These are phyloP conservation scores for Parelbella ahira DNA, from an alignment of 2,888 invertebrate genomes.

Conservation along the genomic window DNA sequence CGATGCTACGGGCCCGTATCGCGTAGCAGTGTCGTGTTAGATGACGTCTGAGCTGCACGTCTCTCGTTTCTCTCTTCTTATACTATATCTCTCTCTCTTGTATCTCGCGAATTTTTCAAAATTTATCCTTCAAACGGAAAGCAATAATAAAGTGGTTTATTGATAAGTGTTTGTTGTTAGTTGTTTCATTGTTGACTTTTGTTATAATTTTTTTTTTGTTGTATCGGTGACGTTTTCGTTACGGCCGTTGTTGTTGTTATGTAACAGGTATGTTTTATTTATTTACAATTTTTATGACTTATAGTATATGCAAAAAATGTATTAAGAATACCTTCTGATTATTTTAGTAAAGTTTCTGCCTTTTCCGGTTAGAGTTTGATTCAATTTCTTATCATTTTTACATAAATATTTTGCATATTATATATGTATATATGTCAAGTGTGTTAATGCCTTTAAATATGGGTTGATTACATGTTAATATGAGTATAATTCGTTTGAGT, in stretches of 20 bases:
- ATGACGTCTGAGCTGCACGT: slow-evolving; percentile 28
- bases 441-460: slow-evolving; percentile 10
- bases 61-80: slow-evolving; percentile 30
- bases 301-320: slow-evolving; percentile 8
- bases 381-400: not conserved
- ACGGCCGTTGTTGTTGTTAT: slow-evolving; percentile 33
- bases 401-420: not conserved
- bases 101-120: slow-evolving; percentile 36
- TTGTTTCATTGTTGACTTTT: slow-evolving; percentile 20
- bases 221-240: slow-evolving; percentile 24
- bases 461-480: too few relatives aligned
- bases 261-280: slow-evolving; percentile 38
- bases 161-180: slow-evolving; percentile 14
- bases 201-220: slow-evolving; percentile 25
- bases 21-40: slow-evolving; percentile 30
- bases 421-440: not conserved
- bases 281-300: slow-evolving; percentile 5
- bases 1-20: slow-evolving; percentile 35
- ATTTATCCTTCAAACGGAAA: slow-evolving; percentile 21
- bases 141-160: slow-evolving; percentile 23
- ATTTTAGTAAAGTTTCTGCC: too few relatives aligned
- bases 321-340: too few relatives aligned
- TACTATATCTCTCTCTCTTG: slow-evolving; percentile 36
- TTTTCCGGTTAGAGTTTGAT: too few relatives aligned
- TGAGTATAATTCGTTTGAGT: too few relatives aligned